phyloP scores from a whole-genome alignment of 1,140 invertebrate genomes.

The Diachasmimorpha longicaudata region DNA sequence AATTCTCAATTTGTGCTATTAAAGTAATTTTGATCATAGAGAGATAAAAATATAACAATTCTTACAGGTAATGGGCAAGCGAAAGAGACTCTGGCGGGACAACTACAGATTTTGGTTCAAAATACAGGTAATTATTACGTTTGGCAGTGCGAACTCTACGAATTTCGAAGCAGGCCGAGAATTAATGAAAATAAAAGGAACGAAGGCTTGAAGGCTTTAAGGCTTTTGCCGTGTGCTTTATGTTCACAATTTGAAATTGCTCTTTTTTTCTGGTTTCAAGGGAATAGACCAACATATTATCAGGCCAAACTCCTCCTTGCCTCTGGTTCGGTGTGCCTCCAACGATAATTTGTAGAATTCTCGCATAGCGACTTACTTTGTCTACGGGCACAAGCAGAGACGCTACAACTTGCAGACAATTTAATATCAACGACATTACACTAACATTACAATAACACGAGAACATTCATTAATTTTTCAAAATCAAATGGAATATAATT shows the following conservation, averaged over 20 bases:
- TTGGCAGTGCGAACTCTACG: conserved; percentile 35
- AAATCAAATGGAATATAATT: neutral
- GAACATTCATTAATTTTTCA: neutral
- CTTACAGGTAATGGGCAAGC: neutral
- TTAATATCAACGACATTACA: neutral
- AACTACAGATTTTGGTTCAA: conserved; percentile 7
- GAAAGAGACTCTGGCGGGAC: neutral
- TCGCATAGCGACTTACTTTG: neutral
- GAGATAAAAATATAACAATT: neutral
- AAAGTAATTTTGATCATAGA: neutral
- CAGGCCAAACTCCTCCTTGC: conserved; percentile 55
- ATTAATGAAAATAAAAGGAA: conserved; percentile 10
- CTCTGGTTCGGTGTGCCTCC: conserved; percentile 37
- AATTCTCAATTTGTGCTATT: neutral
- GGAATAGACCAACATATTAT: conserved; percentile 29
- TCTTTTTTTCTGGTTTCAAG: conserved; percentile 11
- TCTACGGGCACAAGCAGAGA: conserved; percentile 4
- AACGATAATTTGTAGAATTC: conserved; percentile 41
- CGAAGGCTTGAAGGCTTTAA: neutral
- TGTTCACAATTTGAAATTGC: neutral
- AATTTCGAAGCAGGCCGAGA: conserved; percentile 38
- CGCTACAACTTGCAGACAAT: neutral
- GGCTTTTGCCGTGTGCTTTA: neutral
- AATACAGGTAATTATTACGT: conserved; percentile 24
- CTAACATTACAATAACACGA: neutral